Evolutionary conservation across 1,140 invertebrate species (phyloP).

Genomic region (Nasonia longicornis): DNA sequence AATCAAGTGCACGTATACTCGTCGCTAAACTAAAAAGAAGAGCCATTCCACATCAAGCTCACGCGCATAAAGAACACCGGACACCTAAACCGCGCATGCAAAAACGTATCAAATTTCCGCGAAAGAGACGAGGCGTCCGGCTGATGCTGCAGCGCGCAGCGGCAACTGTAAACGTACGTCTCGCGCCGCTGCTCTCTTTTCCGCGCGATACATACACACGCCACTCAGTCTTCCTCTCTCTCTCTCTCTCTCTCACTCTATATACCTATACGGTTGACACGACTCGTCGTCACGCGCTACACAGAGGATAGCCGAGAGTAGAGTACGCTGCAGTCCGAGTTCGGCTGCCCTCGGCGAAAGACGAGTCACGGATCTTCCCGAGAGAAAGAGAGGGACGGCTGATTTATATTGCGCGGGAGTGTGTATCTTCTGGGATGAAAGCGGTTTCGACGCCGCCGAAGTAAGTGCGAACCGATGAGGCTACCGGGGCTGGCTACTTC

Average conservation of each 20-base stretch:
- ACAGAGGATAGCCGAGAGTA: not conserved
- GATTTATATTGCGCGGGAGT: too few relatives aligned
- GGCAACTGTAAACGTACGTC: not conserved
- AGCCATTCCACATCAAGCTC: too few relatives aligned
- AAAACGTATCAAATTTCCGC: slow-evolving; percentile 19
- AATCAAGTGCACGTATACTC: too few relatives aligned
- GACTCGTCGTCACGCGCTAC: not conserved
- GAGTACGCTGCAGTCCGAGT: not conserved
- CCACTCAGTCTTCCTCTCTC: not conserved
- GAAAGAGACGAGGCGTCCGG: not conserved
- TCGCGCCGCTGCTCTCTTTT: not conserved
- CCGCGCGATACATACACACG: not conserved
- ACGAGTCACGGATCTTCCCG: not conserved
- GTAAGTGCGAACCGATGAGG: too few relatives aligned
- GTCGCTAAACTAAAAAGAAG: too few relatives aligned
- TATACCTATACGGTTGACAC: not conserved
- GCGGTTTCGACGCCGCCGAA: too few relatives aligned
- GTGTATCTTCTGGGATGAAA: too few relatives aligned
- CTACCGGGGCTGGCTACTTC: too few relatives aligned
- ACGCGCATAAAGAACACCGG: not conserved
- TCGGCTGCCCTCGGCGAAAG: not conserved
- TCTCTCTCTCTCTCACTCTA: not conserved
- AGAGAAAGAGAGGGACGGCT: not conserved
- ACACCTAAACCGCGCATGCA: not conserved
- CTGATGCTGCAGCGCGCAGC: not conserved